Evolutionary conservation across 2,888 invertebrate species (phyloP), one percentile per base, ranked within the genome.

Genomic region (Caenorhabditis doughertyi): DNA sequence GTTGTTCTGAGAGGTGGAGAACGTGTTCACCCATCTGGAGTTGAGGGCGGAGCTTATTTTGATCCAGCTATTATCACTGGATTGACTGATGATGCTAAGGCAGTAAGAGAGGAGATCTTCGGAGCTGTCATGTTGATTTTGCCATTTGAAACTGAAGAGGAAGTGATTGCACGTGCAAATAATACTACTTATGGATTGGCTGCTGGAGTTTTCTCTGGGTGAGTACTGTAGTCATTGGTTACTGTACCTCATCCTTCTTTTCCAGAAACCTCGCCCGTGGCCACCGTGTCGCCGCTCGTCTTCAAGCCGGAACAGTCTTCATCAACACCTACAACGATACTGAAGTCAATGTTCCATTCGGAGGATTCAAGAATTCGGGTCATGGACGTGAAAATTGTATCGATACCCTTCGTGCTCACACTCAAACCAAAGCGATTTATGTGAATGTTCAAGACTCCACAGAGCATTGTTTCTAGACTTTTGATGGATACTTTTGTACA

Each of bases 171-270:
- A 21, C 79, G 90, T 9, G 94, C 94, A n/a, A 94, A 94, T 88
- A 89, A 93, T 74, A 93, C 94, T n/a, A 90, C 92, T 58, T 93
- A 93, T 91, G 94, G 94, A 4, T 90, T 94, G 74, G 93, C 94
- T 13, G 94, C 93, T 47, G 94, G 94, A 9, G 92, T 94, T 1
- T 94, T 94, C 88, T 94, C 94, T 16, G 93, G 90, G 94, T 93
- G 35, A 56, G 44, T 39, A 3, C 5, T 32, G 32, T 7, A 32
- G 32, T 9, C 9, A 7, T 32, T 4, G 32, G 32, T 32, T 32
- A 32, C 32, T 9, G 32, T 32, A 32, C 9, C 9, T 5, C n/a
- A n/a, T n/a, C 16, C 9, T 25, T 49, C 1, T 3, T 39, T 70
- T 60, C 21, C 92, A 94, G 93, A 74, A 93, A 94, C 89, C 84